Conservation (phyloP, 2,113 vertebrate species). For the Pteronura brasiliensis region DNA sequence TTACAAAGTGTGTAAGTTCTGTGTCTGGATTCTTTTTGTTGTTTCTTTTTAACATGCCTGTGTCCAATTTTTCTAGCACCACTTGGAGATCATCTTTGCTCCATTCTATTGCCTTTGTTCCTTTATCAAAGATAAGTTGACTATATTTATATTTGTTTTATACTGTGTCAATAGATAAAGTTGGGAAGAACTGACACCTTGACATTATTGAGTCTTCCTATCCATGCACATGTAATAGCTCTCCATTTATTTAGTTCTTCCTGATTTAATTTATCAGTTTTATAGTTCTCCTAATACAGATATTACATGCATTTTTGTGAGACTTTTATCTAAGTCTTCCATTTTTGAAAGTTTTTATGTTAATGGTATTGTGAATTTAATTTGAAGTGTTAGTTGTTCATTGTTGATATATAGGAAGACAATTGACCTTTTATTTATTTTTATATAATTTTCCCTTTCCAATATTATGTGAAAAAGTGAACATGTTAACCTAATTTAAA, state of each 20-base stretch:
- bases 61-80: not conserved
- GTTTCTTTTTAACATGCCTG: not conserved
- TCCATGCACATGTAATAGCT: not conserved
- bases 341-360: not conserved
- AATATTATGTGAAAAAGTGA: not conserved
- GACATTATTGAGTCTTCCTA: not conserved
- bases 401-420: not conserved
- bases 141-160: not conserved
- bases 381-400: not conserved
- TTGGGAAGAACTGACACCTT: not conserved
- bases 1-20: not conserved
- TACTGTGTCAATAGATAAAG: not conserved
- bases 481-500: not conserved
- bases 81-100: not conserved
- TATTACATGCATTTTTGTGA: not conserved
- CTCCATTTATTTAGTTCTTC: not conserved
- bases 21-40: not conserved
- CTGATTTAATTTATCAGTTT: not conserved
- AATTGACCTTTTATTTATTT: not conserved
- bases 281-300: not conserved
- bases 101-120: not conserved
- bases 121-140: not conserved
- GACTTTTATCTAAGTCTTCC: not conserved
- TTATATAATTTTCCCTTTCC: not conserved
- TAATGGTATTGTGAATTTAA: not conserved